Evolutionary conservation across 2,113 vertebrate genomes (phyloP).

Genomic region (Psittacus erithacus): DNA sequence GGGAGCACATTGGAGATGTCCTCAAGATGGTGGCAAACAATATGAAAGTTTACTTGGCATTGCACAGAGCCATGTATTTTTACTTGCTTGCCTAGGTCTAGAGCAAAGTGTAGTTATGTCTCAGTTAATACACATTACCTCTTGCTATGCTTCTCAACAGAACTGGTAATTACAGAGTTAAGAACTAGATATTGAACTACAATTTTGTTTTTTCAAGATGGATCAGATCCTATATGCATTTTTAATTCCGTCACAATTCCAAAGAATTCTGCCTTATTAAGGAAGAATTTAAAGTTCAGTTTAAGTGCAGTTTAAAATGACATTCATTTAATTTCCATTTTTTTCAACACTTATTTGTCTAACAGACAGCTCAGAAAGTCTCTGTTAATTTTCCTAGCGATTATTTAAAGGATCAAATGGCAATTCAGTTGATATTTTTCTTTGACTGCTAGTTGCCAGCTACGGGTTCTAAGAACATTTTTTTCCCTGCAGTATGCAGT

Average conservation of each 20-base stretch:
- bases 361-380: neutral
- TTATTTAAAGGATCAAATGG: neutral
- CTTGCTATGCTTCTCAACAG: neutral
- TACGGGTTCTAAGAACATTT: neutral
- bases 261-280: neutral
- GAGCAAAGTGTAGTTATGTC: neutral
- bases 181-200: neutral
- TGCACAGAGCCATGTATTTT: neutral
- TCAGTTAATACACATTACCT: neutral
- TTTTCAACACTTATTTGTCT: neutral
- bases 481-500: neutral
- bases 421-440: neutral
- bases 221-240: neutral
- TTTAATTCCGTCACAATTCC: neutral
- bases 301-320: neutral
- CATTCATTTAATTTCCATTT: neutral
- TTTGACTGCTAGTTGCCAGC: neutral
- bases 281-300: neutral
- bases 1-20: neutral
- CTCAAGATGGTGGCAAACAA: neutral
- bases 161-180: neutral
- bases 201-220: neutral
- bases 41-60: neutral
- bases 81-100: neutral
- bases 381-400: neutral